Evolutionary conservation across 2,113 vertebrate species (phyloP).

Genomic region (Marmota flaviventris): DNA sequence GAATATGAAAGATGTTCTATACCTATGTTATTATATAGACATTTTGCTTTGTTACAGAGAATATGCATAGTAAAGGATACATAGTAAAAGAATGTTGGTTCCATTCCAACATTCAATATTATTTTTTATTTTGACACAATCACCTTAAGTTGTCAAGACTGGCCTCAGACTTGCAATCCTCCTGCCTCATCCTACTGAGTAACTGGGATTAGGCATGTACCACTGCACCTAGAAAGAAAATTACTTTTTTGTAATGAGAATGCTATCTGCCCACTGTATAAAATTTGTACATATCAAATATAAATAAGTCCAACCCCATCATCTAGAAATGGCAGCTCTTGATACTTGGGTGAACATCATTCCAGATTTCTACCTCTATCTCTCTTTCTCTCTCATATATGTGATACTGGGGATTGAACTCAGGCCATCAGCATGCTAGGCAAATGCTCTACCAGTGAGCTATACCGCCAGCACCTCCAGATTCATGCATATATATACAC

Average conservation of each 20-base stretch:
- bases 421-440: background rate
- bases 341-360: background rate
- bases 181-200: too few species aligned
- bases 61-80: background rate
- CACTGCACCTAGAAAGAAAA: too few species aligned
- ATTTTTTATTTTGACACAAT: background rate
- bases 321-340: background rate
- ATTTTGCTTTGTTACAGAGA: background rate
- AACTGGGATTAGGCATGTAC: too few species aligned
- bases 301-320: background rate
- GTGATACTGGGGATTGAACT: background rate
- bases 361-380: background rate
- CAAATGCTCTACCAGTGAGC: background rate
- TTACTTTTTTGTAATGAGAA: background rate
- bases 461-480: background rate
- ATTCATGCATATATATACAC: background rate
- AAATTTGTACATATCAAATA: conserved; percentile 13
- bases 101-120: background rate
- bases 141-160: too few species aligned
- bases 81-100: background rate
- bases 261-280: background rate
- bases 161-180: too few species aligned
- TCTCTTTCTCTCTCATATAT: background rate
- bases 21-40: background rate
- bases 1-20: conserved; percentile 8